Evolutionary conservation across 2,888 invertebrate species (phyloP), one percentile per base, ranked within the genome.

Genomic region (Glaucopsyche alexis): DNA sequence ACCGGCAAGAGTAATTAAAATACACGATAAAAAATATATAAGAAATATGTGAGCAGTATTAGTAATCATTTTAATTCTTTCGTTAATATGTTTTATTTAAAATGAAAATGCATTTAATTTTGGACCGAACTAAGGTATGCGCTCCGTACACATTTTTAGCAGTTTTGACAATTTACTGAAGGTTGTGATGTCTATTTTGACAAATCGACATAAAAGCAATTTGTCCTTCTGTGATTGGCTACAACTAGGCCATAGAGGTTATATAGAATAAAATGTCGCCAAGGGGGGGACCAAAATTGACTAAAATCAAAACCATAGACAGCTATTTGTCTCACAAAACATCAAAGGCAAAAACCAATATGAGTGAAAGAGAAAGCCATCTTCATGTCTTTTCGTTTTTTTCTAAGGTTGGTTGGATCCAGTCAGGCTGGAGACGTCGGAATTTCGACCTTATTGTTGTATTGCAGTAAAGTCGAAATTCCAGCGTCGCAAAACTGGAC

Each of bases 1-100:
- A 80, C 98, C 95, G 79, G 95, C 95, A 83, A 93, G 82, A 67
- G 87, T 83, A 78, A 91, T 78, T 76, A 92, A 85, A 81, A 89
- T 78, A 75, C 84, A 83, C 52, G 90, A 85, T 72, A 84, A 80
- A 74, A 91, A 85, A 86, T 88, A 91, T 84, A 90, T 81, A 83
- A 92, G 80, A 83, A 83, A 87, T 79, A 90, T 80, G 78, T 84
- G 87, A 69, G 84, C 87, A 74, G 84, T 83, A 79, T 89, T 88
- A 76, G 83, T 81, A 81, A 87, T 79, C 93, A 92, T 93, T 85
- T 83, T 87, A 80, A 78, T 75, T 77, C 81, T 65, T 82, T 75
- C 81, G 80, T 83, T 88, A 81, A 78, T 52, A 42, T 49, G 16
- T 5, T 42, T 8, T 42, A 47, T 47, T 9, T 55, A n/a, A n/a